Evolutionary conservation across 2,888 invertebrate species (phyloP), one percentile per base, ranked within the genome.

Genomic region (Drosophila tanythrix): DNA sequence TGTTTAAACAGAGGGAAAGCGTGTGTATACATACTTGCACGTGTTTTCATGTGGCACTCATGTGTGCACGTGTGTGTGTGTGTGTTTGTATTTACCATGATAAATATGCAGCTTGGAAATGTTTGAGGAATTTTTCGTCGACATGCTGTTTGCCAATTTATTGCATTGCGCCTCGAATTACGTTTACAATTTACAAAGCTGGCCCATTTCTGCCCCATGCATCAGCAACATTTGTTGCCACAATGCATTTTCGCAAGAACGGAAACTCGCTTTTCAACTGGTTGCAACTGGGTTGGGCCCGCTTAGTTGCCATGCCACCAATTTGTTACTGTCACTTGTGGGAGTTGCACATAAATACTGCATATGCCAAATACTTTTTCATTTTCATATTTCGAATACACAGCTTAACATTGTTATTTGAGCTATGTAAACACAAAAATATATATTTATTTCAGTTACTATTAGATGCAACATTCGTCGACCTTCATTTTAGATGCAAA

Each of bases 101-200:
- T 76, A 81, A 86, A 83, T 88, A 71, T 83, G 81, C 75, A 70
- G 70, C 72, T 79, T 74, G 84, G 33, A 78, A 82, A 74, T 78
- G 75, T 81, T 78, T 76, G 74, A 81, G 70, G 78, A 74, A 85
- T 86, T 82, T 74, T 70, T 53, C n/a, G 57, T 61, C 70, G 67
- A 67, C 74, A 70, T 81, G 74, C 64, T 80, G 75, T 68, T 63
- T 59, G 66, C 51, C 69, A 82, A 82, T 81, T 81, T 80, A 81
- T 82, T 82, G 74, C 77, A 72, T 76, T 80, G 77, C 74, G 38
- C 57, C 66, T 70, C 56, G 79, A 72, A 76, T 82, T 76, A 79
- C 79, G 76, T 76, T 82, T 65, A 40, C 76, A 77, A 81, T 79
- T 81, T 78, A 70, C 74, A 81, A 74, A 70, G 58, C 50, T 36